Evolutionary conservation across 2,888 invertebrate genomes (phyloP).

Genomic region (Xylocampa areola): DNA sequence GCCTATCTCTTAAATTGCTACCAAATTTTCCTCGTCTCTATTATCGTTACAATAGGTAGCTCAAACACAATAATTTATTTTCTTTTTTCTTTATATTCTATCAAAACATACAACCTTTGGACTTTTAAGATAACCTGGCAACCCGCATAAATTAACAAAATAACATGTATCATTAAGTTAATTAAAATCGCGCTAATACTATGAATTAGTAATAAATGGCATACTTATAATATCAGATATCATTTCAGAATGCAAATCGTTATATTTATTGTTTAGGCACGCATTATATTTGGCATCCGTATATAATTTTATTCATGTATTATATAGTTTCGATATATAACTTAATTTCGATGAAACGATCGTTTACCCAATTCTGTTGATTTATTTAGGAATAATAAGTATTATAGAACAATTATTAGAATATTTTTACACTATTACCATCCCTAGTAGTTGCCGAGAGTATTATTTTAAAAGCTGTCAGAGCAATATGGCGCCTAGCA

Average conservation of each 20-base stretch:
- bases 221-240: conserved; percentile 40
- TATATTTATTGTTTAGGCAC: conserved; percentile 33
- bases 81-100: no score
- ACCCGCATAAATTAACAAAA: conserved; percentile 7
- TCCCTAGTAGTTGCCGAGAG: conserved; percentile 70
- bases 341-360: conserved; percentile 38
- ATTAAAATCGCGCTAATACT: conserved; percentile 44
- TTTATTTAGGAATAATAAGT: conserved; percentile 8
- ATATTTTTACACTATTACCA: conserved; percentile 58
- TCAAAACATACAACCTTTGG: not conserved
- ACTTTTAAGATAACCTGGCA: not conserved
- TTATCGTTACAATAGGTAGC: no score
- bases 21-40: no score
- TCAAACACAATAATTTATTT: no score
- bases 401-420: conserved; percentile 7
- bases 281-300: conserved; percentile 9
- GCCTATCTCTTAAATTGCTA: no score
- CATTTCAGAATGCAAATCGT: conserved; percentile 46
- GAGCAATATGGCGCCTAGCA: conserved; percentile 81
- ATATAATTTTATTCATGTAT: conserved; percentile 29
- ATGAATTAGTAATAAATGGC: conserved; percentile 41
- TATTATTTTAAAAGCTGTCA: conserved; percentile 88
- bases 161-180: conserved; percentile 25
- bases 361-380: conserved; percentile 22
- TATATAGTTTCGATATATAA: conserved; percentile 22